Evolutionary conservation across 2,888 invertebrate species (phyloP).

Genomic region (Hedya salicella): DNA sequence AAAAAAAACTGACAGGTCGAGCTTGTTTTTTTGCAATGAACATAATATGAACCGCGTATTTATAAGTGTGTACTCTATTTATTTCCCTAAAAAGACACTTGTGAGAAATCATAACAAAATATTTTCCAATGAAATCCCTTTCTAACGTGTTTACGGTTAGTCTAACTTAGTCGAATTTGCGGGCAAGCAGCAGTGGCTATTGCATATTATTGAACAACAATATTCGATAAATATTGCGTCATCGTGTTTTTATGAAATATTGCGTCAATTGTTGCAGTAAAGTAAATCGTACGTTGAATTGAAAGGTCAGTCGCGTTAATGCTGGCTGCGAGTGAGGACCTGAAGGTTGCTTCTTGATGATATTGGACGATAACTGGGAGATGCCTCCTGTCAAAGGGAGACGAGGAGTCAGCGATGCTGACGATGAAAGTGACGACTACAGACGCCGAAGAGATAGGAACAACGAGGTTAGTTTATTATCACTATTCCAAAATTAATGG

Average conservation of each 20-base stretch:
- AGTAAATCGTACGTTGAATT: not conserved
- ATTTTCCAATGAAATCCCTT: not conserved
- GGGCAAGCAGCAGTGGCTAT: not conserved
- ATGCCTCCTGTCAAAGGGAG: slow-evolving; percentile 77
- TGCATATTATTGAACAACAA: not conserved
- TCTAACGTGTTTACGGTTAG: not conserved
- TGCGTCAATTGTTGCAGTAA: slow-evolving; percentile 40
- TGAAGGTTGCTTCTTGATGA: slow-evolving; percentile 63
- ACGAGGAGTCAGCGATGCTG: slow-evolving; percentile 84
- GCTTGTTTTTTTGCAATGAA: too few relatives aligned
- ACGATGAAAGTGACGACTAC: slow-evolving; percentile 90
- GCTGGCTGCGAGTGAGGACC: slow-evolving; percentile 18
- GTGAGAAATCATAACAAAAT: not conserved
- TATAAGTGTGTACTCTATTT: not conserved
- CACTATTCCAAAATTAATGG: not conserved
- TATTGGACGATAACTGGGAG: slow-evolving; percentile 66
- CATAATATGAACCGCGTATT: too few relatives aligned
- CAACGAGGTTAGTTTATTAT: slow-evolving; percentile 86
- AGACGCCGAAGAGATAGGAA: slow-evolving; percentile 90
- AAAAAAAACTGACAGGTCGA: too few relatives aligned
- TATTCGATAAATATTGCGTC: slow-evolving; percentile 24
- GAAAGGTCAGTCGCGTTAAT: slow-evolving; percentile 20
- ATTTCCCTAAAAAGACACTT: not conserved
- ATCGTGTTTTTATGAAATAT: slow-evolving; percentile 23
- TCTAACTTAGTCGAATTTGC: not conserved